Evolutionary conservation across 2,113 vertebrate genomes (phyloP).

Genomic region (Anhinga rufa): DNA sequence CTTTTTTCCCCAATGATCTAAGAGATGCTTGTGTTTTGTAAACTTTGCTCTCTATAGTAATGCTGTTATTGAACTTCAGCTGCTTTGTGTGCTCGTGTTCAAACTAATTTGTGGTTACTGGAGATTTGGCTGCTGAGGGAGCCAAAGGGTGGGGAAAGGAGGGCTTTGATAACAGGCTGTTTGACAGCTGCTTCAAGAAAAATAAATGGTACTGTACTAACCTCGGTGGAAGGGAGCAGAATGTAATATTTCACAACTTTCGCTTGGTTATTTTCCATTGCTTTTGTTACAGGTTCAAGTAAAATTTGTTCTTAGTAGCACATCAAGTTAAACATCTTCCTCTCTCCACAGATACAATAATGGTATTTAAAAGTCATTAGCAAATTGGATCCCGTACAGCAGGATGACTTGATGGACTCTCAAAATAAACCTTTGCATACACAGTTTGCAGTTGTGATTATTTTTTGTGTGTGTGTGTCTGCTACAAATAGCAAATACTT

Average conservation of each 20-base stretch:
- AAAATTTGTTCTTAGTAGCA: not conserved
- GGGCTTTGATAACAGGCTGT: not conserved
- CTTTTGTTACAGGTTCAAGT: not conserved
- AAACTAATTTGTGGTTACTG: not conserved
- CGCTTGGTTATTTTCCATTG: not conserved
- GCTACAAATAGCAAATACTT: not conserved
- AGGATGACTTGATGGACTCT: not conserved
- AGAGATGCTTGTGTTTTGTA: not conserved
- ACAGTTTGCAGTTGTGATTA: not conserved
- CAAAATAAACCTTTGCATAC: not conserved
- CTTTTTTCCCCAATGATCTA: accelerated
- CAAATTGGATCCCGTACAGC: not conserved
- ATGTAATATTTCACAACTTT: not conserved
- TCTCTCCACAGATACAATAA: not conserved
- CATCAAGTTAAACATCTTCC: not conserved
- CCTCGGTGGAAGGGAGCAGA: not conserved
- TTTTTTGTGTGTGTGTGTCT: not conserved
- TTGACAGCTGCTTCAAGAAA: not conserved
- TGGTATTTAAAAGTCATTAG: not conserved
- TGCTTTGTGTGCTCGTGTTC: not conserved
- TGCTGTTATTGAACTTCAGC: not conserved
- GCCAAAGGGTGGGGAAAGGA: not conserved
- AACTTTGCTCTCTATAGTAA: not conserved
- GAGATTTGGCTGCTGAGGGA: not conserved
- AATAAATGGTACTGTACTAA: not conserved